Conservation (phyloP, 2,797 vertebrate genomes). For the Aeoliscus strigatus region DNA sequence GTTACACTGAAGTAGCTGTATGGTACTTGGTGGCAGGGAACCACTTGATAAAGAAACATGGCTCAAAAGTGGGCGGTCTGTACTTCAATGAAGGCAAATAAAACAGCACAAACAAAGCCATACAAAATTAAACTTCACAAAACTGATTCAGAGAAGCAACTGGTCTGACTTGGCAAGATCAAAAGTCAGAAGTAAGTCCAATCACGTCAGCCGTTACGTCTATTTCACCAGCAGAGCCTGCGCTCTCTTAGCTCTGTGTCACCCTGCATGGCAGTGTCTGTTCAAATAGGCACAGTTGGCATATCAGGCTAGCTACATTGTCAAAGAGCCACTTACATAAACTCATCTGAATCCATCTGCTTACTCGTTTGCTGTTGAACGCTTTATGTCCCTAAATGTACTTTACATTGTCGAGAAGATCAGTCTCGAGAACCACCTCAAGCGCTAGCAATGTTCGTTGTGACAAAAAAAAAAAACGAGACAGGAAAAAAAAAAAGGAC, state of each 20-base stretch:
- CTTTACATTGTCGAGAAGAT: constrained; percentile 49
- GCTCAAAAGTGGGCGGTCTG: constrained; percentile 74
- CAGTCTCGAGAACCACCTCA: too few relatives aligned
- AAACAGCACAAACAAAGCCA: constrained; percentile 69
- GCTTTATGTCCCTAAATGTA: constrained; percentile 50
- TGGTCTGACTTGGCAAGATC: constrained; percentile 47
- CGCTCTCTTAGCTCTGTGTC: constrained; percentile 56
- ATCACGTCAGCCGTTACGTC: constrained; percentile 13
- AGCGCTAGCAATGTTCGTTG: constrained; percentile 48
- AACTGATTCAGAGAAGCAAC: constrained; percentile 52
- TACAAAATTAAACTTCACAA: constrained; percentile 66
- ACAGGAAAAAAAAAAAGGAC: constrained; percentile 52
- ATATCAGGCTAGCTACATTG: constrained; percentile 75
- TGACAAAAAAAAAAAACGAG: constrained; percentile 57
- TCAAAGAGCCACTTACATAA: constrained; percentile 68
- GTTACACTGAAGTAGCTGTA: constrained; percentile 69
- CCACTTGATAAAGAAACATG: constrained; percentile 71
- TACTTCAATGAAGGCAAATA: constrained; percentile 78
- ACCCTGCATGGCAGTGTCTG: constrained; percentile 69
- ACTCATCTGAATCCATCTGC: constrained; percentile 58
- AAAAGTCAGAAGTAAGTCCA: constrained; percentile 38
- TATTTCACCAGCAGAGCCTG: constrained; percentile 53
- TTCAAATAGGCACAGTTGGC: constrained; percentile 81
- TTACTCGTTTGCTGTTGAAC: constrained; percentile 36
- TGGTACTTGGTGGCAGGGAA: constrained; percentile 61